These are phyloP conservation scores for Aptenodytes patagonicus DNA, from an alignment of 2,113 vertebrate species.

Conservation along the genomic window DNA sequence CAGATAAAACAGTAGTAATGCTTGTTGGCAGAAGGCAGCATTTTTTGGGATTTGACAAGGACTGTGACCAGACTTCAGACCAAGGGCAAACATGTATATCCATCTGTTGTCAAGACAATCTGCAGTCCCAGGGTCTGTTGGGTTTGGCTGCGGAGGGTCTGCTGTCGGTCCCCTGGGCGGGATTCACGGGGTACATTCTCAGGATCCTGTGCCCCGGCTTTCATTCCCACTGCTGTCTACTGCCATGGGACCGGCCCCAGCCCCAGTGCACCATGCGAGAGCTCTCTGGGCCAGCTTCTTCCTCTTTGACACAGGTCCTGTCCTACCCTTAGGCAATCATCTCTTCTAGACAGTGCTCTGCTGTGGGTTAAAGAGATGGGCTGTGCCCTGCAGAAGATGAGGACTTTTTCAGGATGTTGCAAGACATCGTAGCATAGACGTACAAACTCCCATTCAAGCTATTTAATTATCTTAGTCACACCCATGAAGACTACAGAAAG, in stretches of 20 bases:
- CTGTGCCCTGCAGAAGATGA: not conserved
- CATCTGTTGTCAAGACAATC: constrained; percentile 27
- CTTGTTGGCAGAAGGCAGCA: constrained; percentile 46
- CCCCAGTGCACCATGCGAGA: not conserved
- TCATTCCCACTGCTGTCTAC: not conserved
- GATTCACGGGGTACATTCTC: not conserved
- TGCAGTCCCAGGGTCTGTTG: constrained; percentile 23
- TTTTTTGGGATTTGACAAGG: constrained; percentile 47
- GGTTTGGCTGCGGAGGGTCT: not conserved
- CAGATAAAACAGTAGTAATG: constrained; percentile 59
- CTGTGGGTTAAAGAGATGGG: not conserved
- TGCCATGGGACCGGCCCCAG: not conserved
- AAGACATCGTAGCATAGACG: not conserved
- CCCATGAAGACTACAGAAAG: not conserved
- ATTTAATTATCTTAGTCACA: not conserved
- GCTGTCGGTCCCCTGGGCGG: not conserved
- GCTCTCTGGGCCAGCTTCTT: not conserved
- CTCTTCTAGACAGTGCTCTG: not conserved
- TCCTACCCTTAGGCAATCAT: not conserved
- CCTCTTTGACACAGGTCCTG: not conserved
- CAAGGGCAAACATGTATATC: constrained; percentile 17
- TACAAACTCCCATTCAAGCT: not conserved
- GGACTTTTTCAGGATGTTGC: not conserved
- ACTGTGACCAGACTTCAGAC: constrained; percentile 50
- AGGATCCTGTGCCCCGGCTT: not conserved